These are phyloP conservation scores for Plemyria rubiginata DNA, from an alignment of 2,888 invertebrate genomes.

Conservation along the genomic window DNA sequence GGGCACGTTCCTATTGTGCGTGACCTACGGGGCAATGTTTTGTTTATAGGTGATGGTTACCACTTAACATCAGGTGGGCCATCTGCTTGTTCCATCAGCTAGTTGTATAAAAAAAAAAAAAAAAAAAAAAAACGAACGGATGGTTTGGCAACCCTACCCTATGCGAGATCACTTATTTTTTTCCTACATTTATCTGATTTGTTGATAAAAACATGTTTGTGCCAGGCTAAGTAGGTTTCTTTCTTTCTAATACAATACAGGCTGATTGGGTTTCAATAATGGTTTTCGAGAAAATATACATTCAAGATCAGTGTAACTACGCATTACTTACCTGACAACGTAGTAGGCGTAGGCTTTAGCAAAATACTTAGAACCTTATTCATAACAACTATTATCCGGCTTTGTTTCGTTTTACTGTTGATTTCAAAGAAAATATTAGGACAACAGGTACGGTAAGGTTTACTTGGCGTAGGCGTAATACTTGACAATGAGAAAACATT, in stretches of 20 bases:
- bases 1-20: no score
- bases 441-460: no score
- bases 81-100: no score
- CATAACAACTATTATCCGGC: neutral
- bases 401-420: neutral
- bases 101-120: no score
- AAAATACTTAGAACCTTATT: neutral
- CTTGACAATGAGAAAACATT: no score
- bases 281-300: neutral
- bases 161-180: neutral
- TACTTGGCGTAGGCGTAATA: no score
- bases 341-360: neutral
- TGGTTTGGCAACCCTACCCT: no score
- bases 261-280: slow-evolving; percentile 3
- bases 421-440: no score
- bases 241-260: neutral
- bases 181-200: neutral
- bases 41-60: no score
- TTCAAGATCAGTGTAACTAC: neutral
- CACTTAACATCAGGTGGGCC: no score
- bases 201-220: neutral
- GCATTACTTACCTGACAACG: neutral
- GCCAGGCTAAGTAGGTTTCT: neutral
- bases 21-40: no score
- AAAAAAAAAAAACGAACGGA: no score